Conservation (phyloP, 2,888 invertebrate genomes). For the Linhomoeus sp. region DNA sequence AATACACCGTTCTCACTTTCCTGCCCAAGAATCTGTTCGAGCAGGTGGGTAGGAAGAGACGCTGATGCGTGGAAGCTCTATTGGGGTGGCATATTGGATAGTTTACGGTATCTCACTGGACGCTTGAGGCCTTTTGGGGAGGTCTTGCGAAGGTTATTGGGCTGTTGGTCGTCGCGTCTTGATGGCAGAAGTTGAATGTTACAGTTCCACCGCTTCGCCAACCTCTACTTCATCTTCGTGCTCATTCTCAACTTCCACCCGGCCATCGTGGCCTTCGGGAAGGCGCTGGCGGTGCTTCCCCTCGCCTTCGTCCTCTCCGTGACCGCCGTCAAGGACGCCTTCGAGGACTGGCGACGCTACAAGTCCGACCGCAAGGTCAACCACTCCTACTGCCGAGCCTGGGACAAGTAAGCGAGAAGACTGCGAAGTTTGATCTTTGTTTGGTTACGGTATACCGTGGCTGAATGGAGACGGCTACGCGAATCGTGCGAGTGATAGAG, state of each 20-base stretch:
- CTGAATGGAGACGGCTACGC: neutral
- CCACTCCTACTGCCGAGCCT: constrained; percentile 72
- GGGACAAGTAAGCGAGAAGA: constrained; percentile 10
- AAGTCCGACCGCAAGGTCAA: constrained; percentile 82
- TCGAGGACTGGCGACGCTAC: constrained; percentile 73
- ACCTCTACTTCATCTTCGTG: constrained; percentile 90
- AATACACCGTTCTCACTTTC: constrained; percentile 79
- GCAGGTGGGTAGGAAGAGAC: constrained; percentile 31
- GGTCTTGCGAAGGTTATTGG: no score
- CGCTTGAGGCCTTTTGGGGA: neutral
- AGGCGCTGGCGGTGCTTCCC: constrained; percentile 47
- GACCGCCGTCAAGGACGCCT: constrained; percentile 90
- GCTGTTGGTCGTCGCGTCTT: no score
- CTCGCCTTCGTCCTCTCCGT: constrained; percentile 76
- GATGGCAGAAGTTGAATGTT: no score
- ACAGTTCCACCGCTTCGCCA: constrained; percentile 89
- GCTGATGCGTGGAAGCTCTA: neutral
- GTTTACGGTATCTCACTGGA: neutral
- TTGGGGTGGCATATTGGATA: neutral
- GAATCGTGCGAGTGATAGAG: no score
- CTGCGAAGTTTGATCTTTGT: neutral
- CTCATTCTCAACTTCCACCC: constrained; percentile 89
- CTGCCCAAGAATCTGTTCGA: constrained; percentile 85
- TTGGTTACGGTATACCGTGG: neutral
- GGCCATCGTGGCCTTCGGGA: constrained; percentile 13